Conservation (phyloP, 1,140 invertebrate species). For the Drosophila insularis region DNA sequence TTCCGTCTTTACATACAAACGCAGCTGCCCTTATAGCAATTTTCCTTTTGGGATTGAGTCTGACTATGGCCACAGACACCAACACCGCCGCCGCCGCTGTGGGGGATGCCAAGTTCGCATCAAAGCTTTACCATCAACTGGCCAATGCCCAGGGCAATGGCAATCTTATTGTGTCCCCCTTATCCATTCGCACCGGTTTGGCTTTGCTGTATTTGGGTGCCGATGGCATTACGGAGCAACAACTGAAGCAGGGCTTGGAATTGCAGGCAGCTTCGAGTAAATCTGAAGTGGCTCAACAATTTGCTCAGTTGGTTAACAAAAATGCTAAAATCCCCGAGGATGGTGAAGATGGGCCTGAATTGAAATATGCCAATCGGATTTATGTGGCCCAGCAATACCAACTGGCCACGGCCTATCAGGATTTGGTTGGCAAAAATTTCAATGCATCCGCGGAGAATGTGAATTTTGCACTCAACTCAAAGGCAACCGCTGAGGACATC, state of each 20-base stretch:
- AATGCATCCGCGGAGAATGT: conserved; percentile 73
- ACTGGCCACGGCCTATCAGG: conserved; percentile 29
- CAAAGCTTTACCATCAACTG: conserved; percentile 38
- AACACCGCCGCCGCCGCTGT: not conserved
- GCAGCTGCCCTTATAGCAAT: conserved; percentile 6
- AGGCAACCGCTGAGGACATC: conserved; percentile 81
- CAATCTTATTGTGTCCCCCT: conserved; percentile 85
- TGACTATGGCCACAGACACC: conserved; percentile 24
- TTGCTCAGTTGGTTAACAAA: conserved; percentile 31
- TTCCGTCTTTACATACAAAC: not conserved
- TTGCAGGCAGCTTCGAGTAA: conserved; percentile 45
- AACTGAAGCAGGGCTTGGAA: conserved; percentile 82
- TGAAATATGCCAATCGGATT: conserved; percentile 58
- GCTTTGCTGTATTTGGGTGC: conserved; percentile 84
- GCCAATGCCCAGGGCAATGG: conserved; percentile 19
- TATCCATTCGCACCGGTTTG: conserved; percentile 84
- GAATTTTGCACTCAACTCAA: conserved; percentile 79
- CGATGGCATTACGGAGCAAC: conserved; percentile 82
- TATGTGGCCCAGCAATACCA: conserved; percentile 39
- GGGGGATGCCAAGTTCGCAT: conserved; percentile 42
- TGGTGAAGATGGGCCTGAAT: conserved; percentile 12
- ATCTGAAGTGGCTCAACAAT: conserved; percentile 29
- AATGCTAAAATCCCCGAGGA: not conserved
- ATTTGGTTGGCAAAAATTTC: conserved; percentile 40
- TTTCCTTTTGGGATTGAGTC: conserved; percentile 16